A percentile compares a stretch with the other conserved stretches of the same genome.
phyloP scores from a whole-genome alignment of 2,113 vertebrate genomes.

The Melanotaenia duboulayi region DNA sequence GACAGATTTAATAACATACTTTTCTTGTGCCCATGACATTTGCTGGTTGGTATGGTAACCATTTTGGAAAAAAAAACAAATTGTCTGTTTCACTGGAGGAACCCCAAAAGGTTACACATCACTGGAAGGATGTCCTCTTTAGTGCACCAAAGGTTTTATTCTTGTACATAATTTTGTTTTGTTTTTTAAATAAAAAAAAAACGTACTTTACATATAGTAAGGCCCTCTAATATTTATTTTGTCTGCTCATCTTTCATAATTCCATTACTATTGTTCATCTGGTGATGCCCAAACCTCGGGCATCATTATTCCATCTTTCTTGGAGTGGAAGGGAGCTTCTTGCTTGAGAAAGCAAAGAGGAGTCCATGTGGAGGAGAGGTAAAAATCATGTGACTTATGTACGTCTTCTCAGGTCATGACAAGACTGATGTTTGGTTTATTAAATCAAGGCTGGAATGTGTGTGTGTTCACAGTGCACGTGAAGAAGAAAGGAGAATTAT shows the following conservation, averaged over 20 bases:
- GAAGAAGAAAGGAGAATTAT: not conserved
- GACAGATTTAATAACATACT: too few species aligned
- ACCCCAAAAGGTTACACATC: too few species aligned
- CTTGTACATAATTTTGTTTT: too few species aligned
- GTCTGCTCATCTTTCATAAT: constrained; percentile 52
- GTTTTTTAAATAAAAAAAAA: not conserved
- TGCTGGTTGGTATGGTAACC: too few species aligned
- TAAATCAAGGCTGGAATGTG: constrained; percentile 45
- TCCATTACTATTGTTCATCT: constrained; percentile 13
- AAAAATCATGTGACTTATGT: constrained; percentile 56
- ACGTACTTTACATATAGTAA: not conserved
- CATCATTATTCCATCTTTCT: not conserved
- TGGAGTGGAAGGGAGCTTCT: constrained; percentile 41
- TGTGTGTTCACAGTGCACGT: not conserved
- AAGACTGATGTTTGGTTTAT: constrained; percentile 40
- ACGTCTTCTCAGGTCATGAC: constrained; percentile 35
- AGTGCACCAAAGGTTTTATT: too few species aligned
- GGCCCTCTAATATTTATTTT: constrained; percentile 45
- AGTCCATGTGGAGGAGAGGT: constrained; percentile 23
- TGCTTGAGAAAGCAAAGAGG: constrained; percentile 48
- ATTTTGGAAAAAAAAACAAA: too few species aligned
- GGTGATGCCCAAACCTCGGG: not conserved
- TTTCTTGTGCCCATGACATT: too few species aligned
- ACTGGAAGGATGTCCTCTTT: too few species aligned
- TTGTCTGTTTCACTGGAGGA: too few species aligned